These are phyloP conservation scores for Malurus splendens DNA, from an alignment of 2,797 vertebrate species.

Conservation along the genomic window DNA sequence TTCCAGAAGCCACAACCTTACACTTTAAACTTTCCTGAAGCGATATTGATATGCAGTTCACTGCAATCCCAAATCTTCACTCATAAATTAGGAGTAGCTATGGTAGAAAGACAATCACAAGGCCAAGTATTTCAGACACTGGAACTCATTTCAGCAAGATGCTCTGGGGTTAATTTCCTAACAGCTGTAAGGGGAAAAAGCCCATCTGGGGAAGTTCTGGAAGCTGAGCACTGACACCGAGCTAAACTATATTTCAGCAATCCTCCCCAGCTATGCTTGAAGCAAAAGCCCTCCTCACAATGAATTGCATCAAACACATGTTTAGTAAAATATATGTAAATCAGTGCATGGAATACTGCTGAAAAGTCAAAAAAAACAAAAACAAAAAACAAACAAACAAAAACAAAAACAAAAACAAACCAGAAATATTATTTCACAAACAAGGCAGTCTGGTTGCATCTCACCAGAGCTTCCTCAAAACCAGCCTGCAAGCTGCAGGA, in stretches of 20 bases:
- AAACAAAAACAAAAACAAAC: no score
- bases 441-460: neutral
- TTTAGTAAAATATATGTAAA: neutral
- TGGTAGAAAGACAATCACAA: neutral
- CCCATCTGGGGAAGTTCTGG: neutral
- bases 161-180: neutral
- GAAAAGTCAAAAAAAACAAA: neutral
- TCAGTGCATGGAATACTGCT: neutral
- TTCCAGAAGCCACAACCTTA: neutral
- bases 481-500: rapidly evolving
- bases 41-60: neutral
- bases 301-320: neutral
- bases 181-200: neutral
- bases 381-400: neutral
- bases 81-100: neutral
- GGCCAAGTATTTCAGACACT: neutral
- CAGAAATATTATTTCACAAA: neutral
- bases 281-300: neutral
- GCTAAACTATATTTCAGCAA: neutral
- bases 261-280: neutral
- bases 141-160: neutral
- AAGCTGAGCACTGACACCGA: neutral
- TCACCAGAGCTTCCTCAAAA: neutral
- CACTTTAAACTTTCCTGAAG: neutral
- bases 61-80: neutral